A percentile compares a stretch with the other conserved stretches of the same genome.
Evolutionary conservation across 2,113 vertebrate species (phyloP).

Genomic region (Donacobius atricapilla): DNA sequence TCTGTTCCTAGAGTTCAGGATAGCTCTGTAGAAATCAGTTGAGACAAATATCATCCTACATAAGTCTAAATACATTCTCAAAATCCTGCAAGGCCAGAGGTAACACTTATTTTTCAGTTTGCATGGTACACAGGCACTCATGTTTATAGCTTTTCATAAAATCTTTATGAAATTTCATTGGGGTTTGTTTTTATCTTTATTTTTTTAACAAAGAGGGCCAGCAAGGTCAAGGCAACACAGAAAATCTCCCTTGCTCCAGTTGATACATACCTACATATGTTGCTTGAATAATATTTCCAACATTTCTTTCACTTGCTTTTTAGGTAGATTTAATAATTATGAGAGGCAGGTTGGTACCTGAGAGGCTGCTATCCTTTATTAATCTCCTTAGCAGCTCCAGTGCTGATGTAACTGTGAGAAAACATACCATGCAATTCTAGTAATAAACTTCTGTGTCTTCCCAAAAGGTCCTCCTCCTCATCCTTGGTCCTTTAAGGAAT

Average conservation of each 20-base stretch:
- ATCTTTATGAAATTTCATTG: background rate
- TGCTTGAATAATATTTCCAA: background rate
- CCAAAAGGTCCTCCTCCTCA: accelerated
- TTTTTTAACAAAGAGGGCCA: background rate
- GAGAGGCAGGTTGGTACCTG: background rate
- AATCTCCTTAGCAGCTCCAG: background rate
- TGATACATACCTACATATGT: background rate
- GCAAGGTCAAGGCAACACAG: background rate
- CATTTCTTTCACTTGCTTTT: background rate
- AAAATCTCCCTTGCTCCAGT: background rate
- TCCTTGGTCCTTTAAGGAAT: background rate
- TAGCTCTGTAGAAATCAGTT: conserved; percentile 10
- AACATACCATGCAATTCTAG: background rate
- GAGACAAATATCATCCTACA: background rate
- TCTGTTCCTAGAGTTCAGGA: background rate
- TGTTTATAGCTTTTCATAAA: background rate
- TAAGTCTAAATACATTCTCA: background rate
- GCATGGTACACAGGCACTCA: background rate
- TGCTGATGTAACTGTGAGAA: background rate
- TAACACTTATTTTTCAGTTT: background rate
- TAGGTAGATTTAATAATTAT: background rate
- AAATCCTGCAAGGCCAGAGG: background rate
- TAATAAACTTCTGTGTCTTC: background rate
- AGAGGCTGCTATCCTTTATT: background rate
- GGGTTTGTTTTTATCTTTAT: background rate